phyloP scores from a whole-genome alignment of 2,888 invertebrate species.

The Cylloceria caligata region DNA sequence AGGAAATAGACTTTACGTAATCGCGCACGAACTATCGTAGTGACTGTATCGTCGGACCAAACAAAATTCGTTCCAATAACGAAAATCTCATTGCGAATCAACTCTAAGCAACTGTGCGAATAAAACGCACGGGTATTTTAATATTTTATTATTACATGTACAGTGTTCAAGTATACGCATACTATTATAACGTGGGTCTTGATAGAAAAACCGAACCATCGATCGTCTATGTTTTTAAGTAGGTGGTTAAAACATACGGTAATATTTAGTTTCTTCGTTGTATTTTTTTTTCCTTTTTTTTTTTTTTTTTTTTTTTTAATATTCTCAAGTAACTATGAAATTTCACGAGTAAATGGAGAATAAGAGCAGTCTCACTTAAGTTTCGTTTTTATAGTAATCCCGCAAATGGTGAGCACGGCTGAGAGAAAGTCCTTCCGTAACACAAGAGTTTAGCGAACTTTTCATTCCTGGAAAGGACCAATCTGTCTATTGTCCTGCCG shows the following conservation, averaged over 20 bases:
- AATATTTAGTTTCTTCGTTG: background rate
- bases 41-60: slow-evolving; percentile 23
- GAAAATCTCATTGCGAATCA: slow-evolving; percentile 20
- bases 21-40: background rate
- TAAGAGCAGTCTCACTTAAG: slow-evolving; percentile 19
- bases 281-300: slow-evolving; percentile 32
- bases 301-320: slow-evolving; percentile 20
- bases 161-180: slow-evolving; percentile 64
- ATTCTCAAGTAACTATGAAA: slow-evolving; percentile 26
- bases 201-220: slow-evolving; percentile 54
- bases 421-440: slow-evolving; percentile 45
- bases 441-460: slow-evolving; percentile 54
- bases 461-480: slow-evolving; percentile 68
- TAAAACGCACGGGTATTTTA: slow-evolving; percentile 46
- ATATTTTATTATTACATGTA: slow-evolving; percentile 56
- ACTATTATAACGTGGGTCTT: slow-evolving; percentile 48
- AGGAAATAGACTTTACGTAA: background rate
- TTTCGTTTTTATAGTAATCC: slow-evolving; percentile 14
- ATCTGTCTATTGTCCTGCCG: slow-evolving; percentile 44
- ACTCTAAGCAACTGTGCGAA: background rate
- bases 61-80: slow-evolving; percentile 32
- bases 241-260: slow-evolving; percentile 34
- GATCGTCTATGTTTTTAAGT: slow-evolving; percentile 59
- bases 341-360: slow-evolving; percentile 32
- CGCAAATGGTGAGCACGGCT: slow-evolving; percentile 54